phyloP scores from a whole-genome alignment of 2,797 vertebrate genomes.

The Anableps anableps region DNA sequence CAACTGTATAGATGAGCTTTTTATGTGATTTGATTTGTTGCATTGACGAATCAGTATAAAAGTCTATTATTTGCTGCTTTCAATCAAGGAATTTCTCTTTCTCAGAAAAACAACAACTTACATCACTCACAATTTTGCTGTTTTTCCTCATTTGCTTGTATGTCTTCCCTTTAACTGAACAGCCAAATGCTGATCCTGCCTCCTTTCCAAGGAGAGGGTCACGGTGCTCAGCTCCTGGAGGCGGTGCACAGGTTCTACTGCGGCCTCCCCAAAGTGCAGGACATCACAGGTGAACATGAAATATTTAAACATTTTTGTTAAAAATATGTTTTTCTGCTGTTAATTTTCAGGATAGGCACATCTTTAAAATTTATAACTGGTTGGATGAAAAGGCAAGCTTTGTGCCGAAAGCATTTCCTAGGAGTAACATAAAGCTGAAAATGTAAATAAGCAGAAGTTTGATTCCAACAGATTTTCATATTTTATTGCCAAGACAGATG shows the following conservation, averaged over 20 bases:
- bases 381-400: conserved; percentile 51
- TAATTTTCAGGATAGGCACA: conserved; percentile 7
- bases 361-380: conserved; percentile 50
- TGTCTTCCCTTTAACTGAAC: conserved; percentile 67
- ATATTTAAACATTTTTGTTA: background rate
- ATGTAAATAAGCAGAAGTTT: background rate
- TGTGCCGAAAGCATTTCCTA: conserved; percentile 38
- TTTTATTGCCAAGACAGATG: background rate
- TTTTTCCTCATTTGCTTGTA: conserved; percentile 30
- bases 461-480: background rate
- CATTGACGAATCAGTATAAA: conserved; percentile 57
- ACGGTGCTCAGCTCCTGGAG: conserved; percentile 96
- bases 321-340: conserved; percentile 17
- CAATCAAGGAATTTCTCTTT: conserved; percentile 44
- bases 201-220: conserved; percentile 97
- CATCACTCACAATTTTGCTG: conserved; percentile 26
- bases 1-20: conserved; percentile 74
- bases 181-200: conserved; percentile 98
- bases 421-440: conserved; percentile 31
- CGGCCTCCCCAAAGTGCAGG: conserved; percentile 90
- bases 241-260: conserved; percentile 95
- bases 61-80: conserved; percentile 58
- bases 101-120: conserved; percentile 23
- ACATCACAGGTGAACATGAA: conserved; percentile 90
- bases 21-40: conserved; percentile 70